Base-by-base conservation (phyloP, 2,888 invertebrate genomes). In the Anticlea derivata region DNA sequence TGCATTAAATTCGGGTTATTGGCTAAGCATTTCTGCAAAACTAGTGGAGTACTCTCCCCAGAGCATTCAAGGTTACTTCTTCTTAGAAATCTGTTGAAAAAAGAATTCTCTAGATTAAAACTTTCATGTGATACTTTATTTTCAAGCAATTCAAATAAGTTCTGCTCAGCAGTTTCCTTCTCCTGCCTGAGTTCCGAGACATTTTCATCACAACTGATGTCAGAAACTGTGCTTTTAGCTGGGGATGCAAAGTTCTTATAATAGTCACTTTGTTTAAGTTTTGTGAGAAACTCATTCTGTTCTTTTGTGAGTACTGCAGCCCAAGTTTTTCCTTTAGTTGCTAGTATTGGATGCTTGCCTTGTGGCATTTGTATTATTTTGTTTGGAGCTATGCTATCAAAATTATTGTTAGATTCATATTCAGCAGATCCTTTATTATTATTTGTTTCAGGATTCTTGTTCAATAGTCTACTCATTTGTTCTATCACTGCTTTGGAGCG, bases 81-180 rank as follows among this genome's bases (percentile, higher is more conserved):
- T 56, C 75, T 83, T 48, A 93, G 68, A 55, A 93, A 91, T 10
- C 89, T 88, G 43, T 87, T 80, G 13, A 94, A 92, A 37, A 93
- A 92, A 37, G 94, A 94, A 27, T 93, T 94, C 39, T 94, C 92
- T 55, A 94, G 91, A 70, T 93, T 93, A 62, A 96, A 95, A 70
- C 95, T 95, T 12, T 94, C 94, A 72, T 92, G 91, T 35, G 93
- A 89, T 3, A 94, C 94, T 76, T 94, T 94, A 65, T 94, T 92
- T 80, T 97, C 96, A 24, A 97, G 80, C 4, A 95, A 75, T 70
- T 97, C 96, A 81, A 97, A 97, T 69, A 96, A 92, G 53, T 93
- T 92, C 56, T 96, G 90, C 69, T 96, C 95, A 23, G 93, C 93
- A 1, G 80, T 63, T 78, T 93, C 93, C 67, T 78, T 86, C 17